Evolutionary conservation across 2,113 vertebrate genomes (phyloP), one percentile per base, ranked within the genome.

Genomic region (Dolichallabes microphthalmus): DNA sequence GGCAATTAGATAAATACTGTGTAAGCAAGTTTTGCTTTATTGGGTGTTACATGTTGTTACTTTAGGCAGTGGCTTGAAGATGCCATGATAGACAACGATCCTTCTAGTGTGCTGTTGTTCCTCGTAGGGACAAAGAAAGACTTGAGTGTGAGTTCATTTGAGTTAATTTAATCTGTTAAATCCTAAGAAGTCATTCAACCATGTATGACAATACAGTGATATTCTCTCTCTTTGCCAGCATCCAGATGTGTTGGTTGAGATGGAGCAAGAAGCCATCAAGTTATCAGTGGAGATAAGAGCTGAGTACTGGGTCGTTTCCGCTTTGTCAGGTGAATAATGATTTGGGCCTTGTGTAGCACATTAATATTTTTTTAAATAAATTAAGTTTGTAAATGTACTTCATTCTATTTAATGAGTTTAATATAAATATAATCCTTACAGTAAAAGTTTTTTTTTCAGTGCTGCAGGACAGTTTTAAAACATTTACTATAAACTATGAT

Each of bases 41-140:
- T 50, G 57, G 20, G 27, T 80, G n/a, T 86, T 5, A n/a, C 20
- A 1, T 32, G 22, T 80, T 22, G 45, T 64, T 12, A 63, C 6
- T 82, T 78, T 87, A 99, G 98, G 93, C 97, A 98, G 91, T 99
- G 97, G 97, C 92, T 99, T 58, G 94, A 96, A 50, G 98, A 99
- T 0, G 97, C 98, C 0, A 94, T 99, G 93, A 97, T 96, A 90
- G 98, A 99, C 90, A 99, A 99, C 0, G 97, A 99, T 86, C 97
- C 97, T 0, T 96, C 97, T 90, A 96, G 92, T 2, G 96, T 96
- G 85, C 94, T 99, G 80, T 95, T 99, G 32, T 99, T 99, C 91
- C 95, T 99, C 0, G 97, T 99, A 66, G 98, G 98, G 32, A 98
- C 97, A 87, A 99, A 99, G 93, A 99, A 98, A 88, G 98, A 99